Conservation (phyloP, 2,888 invertebrate species). For the Cordilura impudica region DNA sequence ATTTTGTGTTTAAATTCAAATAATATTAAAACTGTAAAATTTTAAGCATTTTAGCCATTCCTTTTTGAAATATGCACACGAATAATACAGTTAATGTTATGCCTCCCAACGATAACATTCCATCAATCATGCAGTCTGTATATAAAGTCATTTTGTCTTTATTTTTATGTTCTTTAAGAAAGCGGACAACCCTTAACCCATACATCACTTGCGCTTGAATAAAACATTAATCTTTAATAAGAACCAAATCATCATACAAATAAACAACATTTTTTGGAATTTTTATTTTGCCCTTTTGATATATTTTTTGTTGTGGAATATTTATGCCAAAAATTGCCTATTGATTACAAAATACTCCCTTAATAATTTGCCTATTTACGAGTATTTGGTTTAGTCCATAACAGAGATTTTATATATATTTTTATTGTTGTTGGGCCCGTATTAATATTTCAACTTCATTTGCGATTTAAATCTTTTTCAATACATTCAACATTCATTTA, state of each 20-base stretch:
- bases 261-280: not conserved
- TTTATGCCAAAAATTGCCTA: slow-evolving; percentile 33
- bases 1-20: too few relatives aligned
- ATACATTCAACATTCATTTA: slow-evolving; percentile 4
- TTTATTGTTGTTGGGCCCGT: not conserved
- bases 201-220: not conserved
- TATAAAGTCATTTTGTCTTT: not conserved
- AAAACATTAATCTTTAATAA: slow-evolving; percentile 21
- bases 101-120: not conserved
- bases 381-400: slow-evolving; percentile 10
- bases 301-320: not conserved
- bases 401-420: slow-evolving; percentile 18
- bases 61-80: too few relatives aligned
- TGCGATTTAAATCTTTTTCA: slow-evolving; percentile 32
- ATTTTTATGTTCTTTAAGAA: not conserved
- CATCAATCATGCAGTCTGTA: not conserved
- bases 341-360: slow-evolving; percentile 35
- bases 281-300: not conserved
- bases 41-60: too few relatives aligned
- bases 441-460: slow-evolving; percentile 48
- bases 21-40: too few relatives aligned
- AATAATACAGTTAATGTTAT: too few relatives aligned
- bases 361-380: slow-evolving; percentile 37
- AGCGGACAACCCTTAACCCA: not conserved
- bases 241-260: not conserved